These are phyloP conservation scores for Venusia cambrica DNA, from an alignment of 2,888 invertebrate species.

Conservation along the genomic window DNA sequence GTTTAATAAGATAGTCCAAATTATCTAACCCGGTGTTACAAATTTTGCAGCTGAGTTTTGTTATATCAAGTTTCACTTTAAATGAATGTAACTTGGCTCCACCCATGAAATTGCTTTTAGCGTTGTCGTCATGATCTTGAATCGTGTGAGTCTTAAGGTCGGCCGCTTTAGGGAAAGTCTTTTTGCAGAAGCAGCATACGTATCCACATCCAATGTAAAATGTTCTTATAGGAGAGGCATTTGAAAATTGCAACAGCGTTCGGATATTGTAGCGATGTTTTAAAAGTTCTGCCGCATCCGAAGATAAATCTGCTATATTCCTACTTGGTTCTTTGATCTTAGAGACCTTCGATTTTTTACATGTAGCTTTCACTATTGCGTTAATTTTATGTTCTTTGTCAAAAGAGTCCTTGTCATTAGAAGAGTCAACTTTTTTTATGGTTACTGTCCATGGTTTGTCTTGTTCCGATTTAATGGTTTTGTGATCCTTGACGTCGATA, in stretches of 20 bases:
- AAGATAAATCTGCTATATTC: no score
- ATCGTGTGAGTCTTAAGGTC: conserved; percentile 35
- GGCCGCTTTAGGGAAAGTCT: conserved; percentile 26
- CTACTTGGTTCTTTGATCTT: no score
- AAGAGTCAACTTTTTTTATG: no score
- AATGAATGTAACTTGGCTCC: conserved; percentile 31
- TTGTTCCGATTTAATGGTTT: no score
- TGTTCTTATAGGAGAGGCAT: conserved; percentile 41
- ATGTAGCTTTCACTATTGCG: no score
- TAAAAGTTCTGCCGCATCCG: no score
- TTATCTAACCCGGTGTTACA: conserved; percentile 32
- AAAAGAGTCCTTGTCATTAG: no score
- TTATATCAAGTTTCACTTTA: conserved; percentile 46
- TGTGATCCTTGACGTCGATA: no score
- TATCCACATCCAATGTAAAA: conserved; percentile 33
- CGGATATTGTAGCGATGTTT: no score
- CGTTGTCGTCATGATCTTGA: conserved; percentile 15
- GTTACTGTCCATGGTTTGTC: no score
- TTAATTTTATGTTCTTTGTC: no score
- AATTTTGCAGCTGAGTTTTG: conserved; percentile 38
- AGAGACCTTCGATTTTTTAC: no score
- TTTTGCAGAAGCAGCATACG: conserved; percentile 34
- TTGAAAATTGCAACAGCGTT: conserved; percentile 47
- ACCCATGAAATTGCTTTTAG: conserved; percentile 14
- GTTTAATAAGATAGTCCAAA: conserved; percentile 33